Base-by-base conservation (phyloP, 2,888 invertebrate genomes). In the Cinara cedri region DNA sequence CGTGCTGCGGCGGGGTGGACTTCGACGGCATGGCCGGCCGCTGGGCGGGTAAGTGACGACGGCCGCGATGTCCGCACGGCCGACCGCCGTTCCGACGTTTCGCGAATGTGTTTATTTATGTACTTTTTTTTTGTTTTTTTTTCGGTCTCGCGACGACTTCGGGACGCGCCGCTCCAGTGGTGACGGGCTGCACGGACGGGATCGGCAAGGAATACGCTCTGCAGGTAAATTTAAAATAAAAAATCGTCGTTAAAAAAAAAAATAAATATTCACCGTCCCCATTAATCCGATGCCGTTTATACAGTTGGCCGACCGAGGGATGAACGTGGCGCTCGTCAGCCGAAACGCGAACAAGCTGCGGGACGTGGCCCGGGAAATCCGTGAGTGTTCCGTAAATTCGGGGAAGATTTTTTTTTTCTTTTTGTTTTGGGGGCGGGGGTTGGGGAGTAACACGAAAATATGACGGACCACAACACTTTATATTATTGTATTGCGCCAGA, bases 131-230 rank as follows among this genome's bases (percentile, higher is more conserved):
- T 19, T 21, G 46, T 14, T 68, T 68, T 34, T 34, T 13, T n/a
- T 46, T 14, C 34, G 34, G 26, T 70, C 34, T 8, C 6, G 13
- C 13, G 6, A 46, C 44, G 14, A 8, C 11, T 9, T 34, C 14
- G 9, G 26, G 1, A 3, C 16, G 16, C 6, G 16, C 2, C 1
- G 10, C 10, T 66, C 10, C 13, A 46, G 94, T 96, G 84, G 87
- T 96, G 14, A 96, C 96, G n/a, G 96, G 96, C 16, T 91, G 93
- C 14, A 95, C 95, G 0, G 95, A 95, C 87, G 96, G 96, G 3
- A 91, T 96, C 82, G 96, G 96, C 82, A 94, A 94, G 86, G 92
- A 94, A 26, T 96, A 93, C 84, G 94, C 93, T 0, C 89, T 89
- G 85, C 89, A 90, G 85, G 91, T 91, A 86, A 84, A 4, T 19